Conservation (phyloP, 2,888 invertebrate species). For the Drosophila birchii region DNA sequence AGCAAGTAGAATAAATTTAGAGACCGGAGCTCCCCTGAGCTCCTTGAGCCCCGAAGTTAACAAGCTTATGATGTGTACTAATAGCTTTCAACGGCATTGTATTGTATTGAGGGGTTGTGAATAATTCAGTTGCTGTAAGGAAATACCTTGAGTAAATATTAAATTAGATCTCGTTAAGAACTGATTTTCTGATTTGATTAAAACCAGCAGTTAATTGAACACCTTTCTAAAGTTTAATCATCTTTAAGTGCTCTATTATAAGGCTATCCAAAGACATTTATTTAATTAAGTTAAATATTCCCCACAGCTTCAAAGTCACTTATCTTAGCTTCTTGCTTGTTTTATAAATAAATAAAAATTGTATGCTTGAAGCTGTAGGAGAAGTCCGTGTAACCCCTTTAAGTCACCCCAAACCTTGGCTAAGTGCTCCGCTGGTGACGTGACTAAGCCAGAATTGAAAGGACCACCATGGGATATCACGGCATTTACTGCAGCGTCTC, state of each 20-base stretch:
- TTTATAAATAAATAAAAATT: constrained; percentile 11
- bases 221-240: not conserved
- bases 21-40: not conserved
- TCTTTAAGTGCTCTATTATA: not conserved
- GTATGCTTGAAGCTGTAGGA: not conserved
- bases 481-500: constrained; percentile 39
- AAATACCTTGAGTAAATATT: not conserved
- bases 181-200: not conserved
- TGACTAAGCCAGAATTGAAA: constrained; percentile 36
- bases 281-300: not conserved
- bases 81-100: constrained; percentile 11
- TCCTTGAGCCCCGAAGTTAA: constrained; percentile 16
- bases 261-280: not conserved
- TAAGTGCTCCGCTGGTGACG: constrained; percentile 33
- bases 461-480: constrained; percentile 31
- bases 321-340: not conserved
- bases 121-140: not conserved
- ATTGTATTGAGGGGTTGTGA: not conserved
- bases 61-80: constrained; percentile 38
- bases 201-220: not conserved
- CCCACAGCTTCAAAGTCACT: not conserved
- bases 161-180: not conserved
- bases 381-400: not conserved
- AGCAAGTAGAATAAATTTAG: constrained; percentile 26
- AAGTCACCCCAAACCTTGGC: constrained; percentile 4